Evolutionary conservation across 2,888 invertebrate species (phyloP).

Genomic region (Serrognathus titanus): DNA sequence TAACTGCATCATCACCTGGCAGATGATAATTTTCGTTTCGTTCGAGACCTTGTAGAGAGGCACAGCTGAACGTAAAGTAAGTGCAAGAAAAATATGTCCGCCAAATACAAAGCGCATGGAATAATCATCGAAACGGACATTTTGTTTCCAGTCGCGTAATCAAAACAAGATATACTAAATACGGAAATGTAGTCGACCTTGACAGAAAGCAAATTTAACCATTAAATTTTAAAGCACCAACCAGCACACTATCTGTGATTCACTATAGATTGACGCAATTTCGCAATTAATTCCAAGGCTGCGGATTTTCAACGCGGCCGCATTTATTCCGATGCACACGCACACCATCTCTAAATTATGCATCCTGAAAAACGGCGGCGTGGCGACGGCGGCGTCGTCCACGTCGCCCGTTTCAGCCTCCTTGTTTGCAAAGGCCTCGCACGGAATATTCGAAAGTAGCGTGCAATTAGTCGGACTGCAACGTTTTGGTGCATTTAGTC

Average conservation of each 20-base stretch:
- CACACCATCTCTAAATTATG: neutral
- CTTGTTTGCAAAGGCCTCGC: neutral
- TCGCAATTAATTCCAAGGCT: conserved; percentile 17
- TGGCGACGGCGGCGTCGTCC: no score
- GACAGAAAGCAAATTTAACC: conserved; percentile 10
- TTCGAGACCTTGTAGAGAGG: no score
- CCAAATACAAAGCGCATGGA: no score
- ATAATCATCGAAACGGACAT: no score
- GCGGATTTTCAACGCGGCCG: conserved; percentile 18
- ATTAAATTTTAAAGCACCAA: conserved; percentile 16
- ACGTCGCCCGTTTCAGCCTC: neutral
- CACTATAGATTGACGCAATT: conserved; percentile 17
- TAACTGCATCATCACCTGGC: no score
- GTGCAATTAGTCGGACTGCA: conserved; percentile 31
- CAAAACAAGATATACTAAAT: neutral
- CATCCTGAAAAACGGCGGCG: neutral
- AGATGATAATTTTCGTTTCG: no score
- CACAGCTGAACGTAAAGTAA: no score
- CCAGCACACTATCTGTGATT: conserved; percentile 12
- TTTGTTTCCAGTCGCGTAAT: no score
- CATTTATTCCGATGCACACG: conserved; percentile 9
- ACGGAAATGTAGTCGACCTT: neutral
- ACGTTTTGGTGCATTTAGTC: conserved; percentile 34
- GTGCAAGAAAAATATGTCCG: no score
- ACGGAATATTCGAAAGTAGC: conserved; percentile 12